Conservation (phyloP, 2,888 invertebrate genomes). For the Drosophila kambysellisi region DNA sequence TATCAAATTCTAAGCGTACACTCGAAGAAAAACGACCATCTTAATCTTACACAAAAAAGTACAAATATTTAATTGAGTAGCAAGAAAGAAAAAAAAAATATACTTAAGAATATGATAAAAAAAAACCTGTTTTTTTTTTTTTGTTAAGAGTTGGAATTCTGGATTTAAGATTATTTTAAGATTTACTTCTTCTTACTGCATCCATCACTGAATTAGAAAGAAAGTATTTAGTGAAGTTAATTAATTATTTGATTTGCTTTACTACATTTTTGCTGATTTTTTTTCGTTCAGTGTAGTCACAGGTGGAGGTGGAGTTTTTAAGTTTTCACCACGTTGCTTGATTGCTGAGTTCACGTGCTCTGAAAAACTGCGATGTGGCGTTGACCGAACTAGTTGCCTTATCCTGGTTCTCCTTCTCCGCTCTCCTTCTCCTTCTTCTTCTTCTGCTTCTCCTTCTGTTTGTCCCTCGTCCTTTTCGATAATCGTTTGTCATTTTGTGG, state of each 20-base stretch:
- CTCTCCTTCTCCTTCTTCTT: too few relatives aligned
- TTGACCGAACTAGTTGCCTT: neutral
- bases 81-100: too few relatives aligned
- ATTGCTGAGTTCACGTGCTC: neutral
- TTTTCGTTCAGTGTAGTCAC: neutral
- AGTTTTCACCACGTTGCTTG: neutral
- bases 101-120: neutral
- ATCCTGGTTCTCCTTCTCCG: too few relatives aligned
- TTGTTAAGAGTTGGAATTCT: too few relatives aligned
- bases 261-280: neutral
- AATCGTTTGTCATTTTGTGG: neutral
- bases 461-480: neutral
- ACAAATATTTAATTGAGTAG: neutral
- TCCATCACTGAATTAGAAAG: neutral
- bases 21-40: neutral
- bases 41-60: neutral
- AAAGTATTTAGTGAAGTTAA: neutral
- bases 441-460: too few relatives aligned
- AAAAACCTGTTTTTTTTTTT: too few relatives aligned
- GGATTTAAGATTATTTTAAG: too few relatives aligned
- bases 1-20: neutral
- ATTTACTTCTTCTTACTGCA: neutral
- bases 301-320: neutral
- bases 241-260: neutral
- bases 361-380: slow-evolving; percentile 18